Percentiles rank a stretch among this genome's conserved stretches.
Conservation (phyloP, 2,113 vertebrate genomes). For the Micronycteris hirsuta region DNA sequence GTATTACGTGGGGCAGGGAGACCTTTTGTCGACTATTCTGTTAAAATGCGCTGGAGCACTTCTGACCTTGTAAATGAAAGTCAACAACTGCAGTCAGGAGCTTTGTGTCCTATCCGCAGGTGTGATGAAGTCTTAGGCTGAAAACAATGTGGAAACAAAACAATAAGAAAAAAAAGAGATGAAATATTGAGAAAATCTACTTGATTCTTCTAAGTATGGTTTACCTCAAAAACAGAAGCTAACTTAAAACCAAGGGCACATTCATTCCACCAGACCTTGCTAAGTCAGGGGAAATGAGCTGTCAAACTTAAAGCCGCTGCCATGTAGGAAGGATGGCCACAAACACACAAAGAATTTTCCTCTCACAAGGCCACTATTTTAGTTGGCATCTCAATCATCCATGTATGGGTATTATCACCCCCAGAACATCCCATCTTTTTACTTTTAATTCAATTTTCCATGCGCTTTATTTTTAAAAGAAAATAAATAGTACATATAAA, state of each 20-base stretch:
- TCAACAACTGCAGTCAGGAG: neutral
- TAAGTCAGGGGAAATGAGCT: neutral
- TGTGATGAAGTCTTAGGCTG: neutral
- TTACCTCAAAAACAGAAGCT: constrained; percentile 7
- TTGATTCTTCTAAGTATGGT: neutral
- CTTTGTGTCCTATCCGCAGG: constrained; percentile 30
- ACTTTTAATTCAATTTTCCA: neutral
- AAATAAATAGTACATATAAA: neutral
- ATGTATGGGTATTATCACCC: neutral
- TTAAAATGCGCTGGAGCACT: neutral
- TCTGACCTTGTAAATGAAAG: neutral
- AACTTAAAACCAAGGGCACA: neutral
- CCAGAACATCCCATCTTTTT: neutral
- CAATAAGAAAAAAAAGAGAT: neutral
- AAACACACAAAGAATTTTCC: neutral
- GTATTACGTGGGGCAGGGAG: neutral
- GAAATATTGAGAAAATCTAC: neutral
- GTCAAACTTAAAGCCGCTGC: neutral
- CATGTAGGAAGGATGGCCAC: neutral
- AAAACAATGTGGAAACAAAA: constrained; percentile 30
- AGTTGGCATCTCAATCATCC: neutral
- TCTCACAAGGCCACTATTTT: neutral
- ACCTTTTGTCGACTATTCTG: neutral
- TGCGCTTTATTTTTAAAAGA: neutral
- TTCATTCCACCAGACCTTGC: neutral